phyloP scores from a whole-genome alignment of 2,113 vertebrate species.

The Neomonachus schauinslandi region DNA sequence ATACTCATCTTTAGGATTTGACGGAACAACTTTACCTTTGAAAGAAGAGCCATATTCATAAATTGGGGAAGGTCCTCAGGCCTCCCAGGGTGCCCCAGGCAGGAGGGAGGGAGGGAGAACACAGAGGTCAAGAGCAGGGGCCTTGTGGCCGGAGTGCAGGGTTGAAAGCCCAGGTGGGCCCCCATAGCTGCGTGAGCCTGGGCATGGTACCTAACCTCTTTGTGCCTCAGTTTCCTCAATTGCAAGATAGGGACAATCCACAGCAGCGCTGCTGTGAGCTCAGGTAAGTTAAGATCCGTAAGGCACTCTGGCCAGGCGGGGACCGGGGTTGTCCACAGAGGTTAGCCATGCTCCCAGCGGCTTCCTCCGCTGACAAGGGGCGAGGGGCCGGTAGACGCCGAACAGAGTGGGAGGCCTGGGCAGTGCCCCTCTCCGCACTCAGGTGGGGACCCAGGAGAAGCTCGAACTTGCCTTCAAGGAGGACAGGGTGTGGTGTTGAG shows the following conservation, averaged over 20 bases:
- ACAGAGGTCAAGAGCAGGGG: fast-evolving
- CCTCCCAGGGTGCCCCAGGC: background rate
- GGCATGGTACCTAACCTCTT: background rate
- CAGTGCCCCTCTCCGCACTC: fast-evolving
- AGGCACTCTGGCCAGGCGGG: fast-evolving
- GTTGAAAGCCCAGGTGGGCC: fast-evolving
- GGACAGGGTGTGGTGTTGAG: background rate
- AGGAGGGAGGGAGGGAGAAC: no score
- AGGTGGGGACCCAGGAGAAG: background rate
- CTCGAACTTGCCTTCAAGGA: fast-evolving
- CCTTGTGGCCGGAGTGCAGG: background rate
- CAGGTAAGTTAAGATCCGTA: background rate
- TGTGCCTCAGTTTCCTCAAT: background rate
- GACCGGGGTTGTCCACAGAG: fast-evolving
- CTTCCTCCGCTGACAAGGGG: fast-evolving
- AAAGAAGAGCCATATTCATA: background rate
- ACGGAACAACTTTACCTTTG: background rate
- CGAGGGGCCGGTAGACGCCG: background rate
- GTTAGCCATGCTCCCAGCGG: fast-evolving
- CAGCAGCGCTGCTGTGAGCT: fast-evolving
- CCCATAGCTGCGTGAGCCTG: fast-evolving
- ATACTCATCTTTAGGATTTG: background rate
- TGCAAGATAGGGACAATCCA: background rate
- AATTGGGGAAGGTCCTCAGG: fast-evolving
- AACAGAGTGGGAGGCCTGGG: background rate